Conservation (phyloP, 2,888 invertebrate genomes). For the Laothoe populi region DNA sequence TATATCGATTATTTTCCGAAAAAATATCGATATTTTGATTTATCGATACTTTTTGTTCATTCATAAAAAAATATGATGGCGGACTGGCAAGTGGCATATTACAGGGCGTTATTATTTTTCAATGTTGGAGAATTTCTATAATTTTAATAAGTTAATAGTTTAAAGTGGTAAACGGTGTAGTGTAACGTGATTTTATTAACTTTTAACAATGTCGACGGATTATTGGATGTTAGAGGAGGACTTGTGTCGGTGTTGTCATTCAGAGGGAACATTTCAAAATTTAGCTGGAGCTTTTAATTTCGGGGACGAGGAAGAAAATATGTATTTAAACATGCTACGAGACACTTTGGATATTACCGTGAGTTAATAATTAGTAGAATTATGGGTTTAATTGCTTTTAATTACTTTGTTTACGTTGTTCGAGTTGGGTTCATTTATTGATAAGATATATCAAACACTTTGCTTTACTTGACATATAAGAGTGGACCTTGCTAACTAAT, state of each 20-base stretch:
- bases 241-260: constrained; percentile 72
- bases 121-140: too few species aligned
- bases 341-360: constrained; percentile 62
- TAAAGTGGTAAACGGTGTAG: background rate
- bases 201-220: constrained; percentile 54
- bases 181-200: constrained; percentile 32
- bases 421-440: too few species aligned
- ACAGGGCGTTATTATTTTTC: too few species aligned
- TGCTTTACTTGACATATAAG: too few species aligned
- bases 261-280: constrained; percentile 62
- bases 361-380: constrained; percentile 35
- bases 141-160: background rate
- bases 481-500: too few species aligned
- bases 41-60: too few species aligned
- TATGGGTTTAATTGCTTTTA: background rate
- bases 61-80: too few species aligned
- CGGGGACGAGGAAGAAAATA: constrained; percentile 46
- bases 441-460: too few species aligned
- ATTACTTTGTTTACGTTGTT: too few species aligned
- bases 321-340: constrained; percentile 62
- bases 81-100: too few species aligned
- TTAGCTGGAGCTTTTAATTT: constrained; percentile 50
- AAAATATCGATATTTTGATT: too few species aligned
- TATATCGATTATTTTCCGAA: too few species aligned
- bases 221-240: constrained; percentile 60